Conservation (phyloP, 2,888 invertebrate genomes). For the Tanaodytes sp. region DNA sequence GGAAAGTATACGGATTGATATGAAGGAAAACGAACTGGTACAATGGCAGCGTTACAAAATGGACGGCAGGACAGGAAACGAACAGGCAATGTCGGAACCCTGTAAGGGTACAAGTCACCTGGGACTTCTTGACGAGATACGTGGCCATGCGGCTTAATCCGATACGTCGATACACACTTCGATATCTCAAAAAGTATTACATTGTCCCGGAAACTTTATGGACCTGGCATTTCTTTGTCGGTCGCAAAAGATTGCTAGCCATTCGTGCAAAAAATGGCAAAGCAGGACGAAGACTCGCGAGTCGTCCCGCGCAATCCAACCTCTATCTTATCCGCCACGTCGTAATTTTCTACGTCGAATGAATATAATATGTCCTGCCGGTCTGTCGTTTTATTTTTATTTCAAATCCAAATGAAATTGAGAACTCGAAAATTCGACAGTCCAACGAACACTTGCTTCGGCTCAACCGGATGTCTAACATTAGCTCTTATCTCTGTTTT, state of each 20-base stretch:
- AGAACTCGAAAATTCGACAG: conserved; percentile 59
- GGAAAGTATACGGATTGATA: no score
- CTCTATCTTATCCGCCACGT: conserved; percentile 55
- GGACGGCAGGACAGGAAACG: conserved; percentile 33
- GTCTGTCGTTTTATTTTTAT: conserved; percentile 61
- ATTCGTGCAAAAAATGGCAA: conserved; percentile 49
- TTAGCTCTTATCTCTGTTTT: no score
- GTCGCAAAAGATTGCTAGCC: conserved; percentile 58
- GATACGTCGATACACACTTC: conserved; percentile 53
- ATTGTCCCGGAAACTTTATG: conserved; percentile 51
- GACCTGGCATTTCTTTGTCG: no score
- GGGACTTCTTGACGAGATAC: conserved; percentile 56
- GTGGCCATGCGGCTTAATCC: conserved; percentile 32
- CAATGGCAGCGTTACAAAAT: conserved; percentile 32
- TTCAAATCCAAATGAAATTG: conserved; percentile 64
- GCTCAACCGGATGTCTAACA: no score
- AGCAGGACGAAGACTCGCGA: no score
- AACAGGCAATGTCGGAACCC: conserved; percentile 27
- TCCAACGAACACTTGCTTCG: conserved; percentile 44
- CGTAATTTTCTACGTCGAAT: conserved; percentile 62
- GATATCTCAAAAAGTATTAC: conserved; percentile 52
- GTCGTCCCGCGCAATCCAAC: no score
- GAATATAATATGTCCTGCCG: no score
- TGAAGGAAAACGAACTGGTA: conserved; percentile 19
- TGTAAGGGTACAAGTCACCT: conserved; percentile 48